phyloP scores from a whole-genome alignment of 30 jellyfish, hydroid and myxozoan species.

The Cassiopea andromeda region DNA sequence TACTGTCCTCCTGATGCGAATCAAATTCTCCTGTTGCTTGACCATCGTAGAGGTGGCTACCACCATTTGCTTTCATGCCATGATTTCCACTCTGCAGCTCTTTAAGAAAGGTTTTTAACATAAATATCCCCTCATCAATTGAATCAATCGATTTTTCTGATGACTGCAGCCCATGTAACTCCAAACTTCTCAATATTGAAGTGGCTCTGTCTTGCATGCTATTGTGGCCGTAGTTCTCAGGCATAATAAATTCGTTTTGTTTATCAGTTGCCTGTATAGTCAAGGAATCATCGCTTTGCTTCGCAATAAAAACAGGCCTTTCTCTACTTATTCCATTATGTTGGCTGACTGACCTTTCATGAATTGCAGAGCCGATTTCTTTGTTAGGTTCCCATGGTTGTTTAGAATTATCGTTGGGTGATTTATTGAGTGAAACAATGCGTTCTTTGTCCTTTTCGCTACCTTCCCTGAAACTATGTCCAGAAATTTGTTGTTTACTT shows the following conservation, averaged over 20 bases:
- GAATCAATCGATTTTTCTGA: slow-evolving; percentile 51
- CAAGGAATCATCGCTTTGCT: slow-evolving; percentile 10
- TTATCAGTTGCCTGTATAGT: slow-evolving; percentile 19
- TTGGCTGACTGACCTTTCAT: slow-evolving; percentile 21
- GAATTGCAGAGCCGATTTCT: slow-evolving; percentile 3
- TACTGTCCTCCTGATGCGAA: not conserved
- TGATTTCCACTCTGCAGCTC: slow-evolving; percentile 22
- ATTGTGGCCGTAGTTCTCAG: slow-evolving; percentile 13
- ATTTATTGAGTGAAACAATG: slow-evolving; percentile 45
- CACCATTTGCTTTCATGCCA: not conserved
- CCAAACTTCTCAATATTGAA: slow-evolving; percentile 37
- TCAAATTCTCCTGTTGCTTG: not conserved
- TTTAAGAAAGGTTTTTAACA: slow-evolving; percentile 54
- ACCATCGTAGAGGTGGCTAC: not conserved
- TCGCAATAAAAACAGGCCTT: slow-evolving; percentile 24
- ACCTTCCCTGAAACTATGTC: slow-evolving; percentile 7
- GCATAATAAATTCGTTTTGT: slow-evolving; percentile 39
- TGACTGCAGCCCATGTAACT: slow-evolving; percentile 3
- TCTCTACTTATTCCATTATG: slow-evolving; percentile 3
- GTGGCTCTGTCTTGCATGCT: not conserved
- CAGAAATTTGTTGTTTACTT: slow-evolving; percentile 4
- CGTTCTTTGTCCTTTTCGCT: slow-evolving; percentile 7
- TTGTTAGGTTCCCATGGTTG: slow-evolving; percentile 16
- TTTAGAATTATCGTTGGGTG: slow-evolving; percentile 14
- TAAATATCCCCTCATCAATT: slow-evolving; percentile 74